Conservation (phyloP, 2,888 invertebrate species). For the Nephrotoma flavescens region DNA sequence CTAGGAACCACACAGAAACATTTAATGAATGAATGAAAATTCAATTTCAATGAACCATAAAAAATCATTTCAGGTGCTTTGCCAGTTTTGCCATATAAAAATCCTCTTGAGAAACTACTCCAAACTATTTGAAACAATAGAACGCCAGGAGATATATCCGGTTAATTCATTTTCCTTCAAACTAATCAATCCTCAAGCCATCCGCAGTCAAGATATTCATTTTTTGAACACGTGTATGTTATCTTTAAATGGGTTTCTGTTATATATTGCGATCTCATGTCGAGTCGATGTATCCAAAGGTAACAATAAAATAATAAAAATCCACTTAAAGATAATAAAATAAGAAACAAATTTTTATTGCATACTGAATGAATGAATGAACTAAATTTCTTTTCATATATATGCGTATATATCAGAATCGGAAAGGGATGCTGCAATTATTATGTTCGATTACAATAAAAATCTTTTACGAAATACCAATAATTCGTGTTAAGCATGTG, state of each 20-base stretch:
- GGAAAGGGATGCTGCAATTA: not conserved
- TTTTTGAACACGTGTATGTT: not conserved
- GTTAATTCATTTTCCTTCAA: not conserved
- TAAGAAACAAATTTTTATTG: not conserved
- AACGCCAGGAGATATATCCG: not conserved
- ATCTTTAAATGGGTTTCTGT: not conserved
- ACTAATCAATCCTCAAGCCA: not conserved
- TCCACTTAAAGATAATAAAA: not conserved
- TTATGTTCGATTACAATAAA: not conserved
- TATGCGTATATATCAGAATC: not conserved
- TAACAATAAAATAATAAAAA: not conserved
- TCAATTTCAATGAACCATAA: not conserved
- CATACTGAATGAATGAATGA: not conserved
- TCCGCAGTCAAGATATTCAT: not conserved
- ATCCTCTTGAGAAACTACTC: not conserved
- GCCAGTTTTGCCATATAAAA: not conserved
- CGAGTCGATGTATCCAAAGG: not conserved
- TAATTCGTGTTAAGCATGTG: not conserved
- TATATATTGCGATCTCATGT: not conserved
- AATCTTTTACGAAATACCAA: not conserved
- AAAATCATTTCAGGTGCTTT: not conserved
- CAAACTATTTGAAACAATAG: not conserved
- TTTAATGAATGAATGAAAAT: not conserved
- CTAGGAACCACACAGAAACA: not conserved
- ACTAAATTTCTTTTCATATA: not conserved